Conservation (phyloP, 2,113 vertebrate genomes). For the Sula dactylatra region DNA sequence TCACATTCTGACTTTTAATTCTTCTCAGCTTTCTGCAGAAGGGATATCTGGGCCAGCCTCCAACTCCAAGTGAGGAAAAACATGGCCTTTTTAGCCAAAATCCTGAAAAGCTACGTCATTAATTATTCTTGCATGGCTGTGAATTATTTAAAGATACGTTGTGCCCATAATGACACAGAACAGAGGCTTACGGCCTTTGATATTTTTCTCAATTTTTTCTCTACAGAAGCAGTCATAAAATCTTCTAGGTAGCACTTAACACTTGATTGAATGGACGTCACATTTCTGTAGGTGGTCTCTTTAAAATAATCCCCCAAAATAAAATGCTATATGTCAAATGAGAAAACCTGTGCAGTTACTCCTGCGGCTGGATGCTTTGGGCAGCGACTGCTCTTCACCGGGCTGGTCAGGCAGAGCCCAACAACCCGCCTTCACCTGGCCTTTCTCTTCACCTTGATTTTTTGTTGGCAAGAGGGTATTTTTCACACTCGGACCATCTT, state of each 20-base stretch:
- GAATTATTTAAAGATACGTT: neutral
- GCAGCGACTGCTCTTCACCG: fast-evolving
- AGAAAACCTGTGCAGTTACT: neutral
- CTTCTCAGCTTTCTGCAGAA: neutral
- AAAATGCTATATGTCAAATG: fast-evolving
- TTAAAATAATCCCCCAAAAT: neutral
- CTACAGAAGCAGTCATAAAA: neutral
- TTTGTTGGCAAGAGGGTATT: neutral
- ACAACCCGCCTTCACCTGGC: neutral
- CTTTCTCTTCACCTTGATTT: neutral
- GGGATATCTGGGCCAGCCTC: neutral
- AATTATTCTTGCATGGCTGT: neutral
- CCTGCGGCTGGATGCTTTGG: no score
- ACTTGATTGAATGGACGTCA: neutral
- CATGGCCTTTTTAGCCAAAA: neutral
- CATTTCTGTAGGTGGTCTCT: neutral
- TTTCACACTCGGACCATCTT: neutral
- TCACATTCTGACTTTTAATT: fast-evolving
- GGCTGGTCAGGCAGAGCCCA: neutral
- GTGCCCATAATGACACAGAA: neutral
- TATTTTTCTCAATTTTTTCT: neutral
- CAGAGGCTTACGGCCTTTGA: neutral
- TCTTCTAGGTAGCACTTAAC: neutral
- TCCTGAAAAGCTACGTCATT: neutral
- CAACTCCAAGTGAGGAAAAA: neutral